Base-by-base conservation (phyloP, 2,797 vertebrate genomes). In the Sebastes nivosus region DNA sequence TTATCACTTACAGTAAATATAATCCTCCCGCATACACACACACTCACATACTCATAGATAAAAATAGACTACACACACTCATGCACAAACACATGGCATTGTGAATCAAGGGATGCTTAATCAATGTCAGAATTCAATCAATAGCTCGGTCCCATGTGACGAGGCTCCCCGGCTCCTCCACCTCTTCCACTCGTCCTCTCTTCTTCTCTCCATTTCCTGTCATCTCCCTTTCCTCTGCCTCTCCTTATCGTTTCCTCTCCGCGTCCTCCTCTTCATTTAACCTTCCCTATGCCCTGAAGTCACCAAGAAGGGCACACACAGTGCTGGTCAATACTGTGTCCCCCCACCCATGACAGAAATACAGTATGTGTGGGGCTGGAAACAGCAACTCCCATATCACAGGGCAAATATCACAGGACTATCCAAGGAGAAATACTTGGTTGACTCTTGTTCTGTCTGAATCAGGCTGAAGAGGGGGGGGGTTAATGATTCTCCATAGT, bases 121-220 rank as follows among this genome's bases (percentile, higher is more conserved):
- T 96, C 96, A 96, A 95, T 94, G 95, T 96, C 95, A 95, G 87
- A 89, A 88, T 90, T 92, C 90, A 94, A 95, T 96, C 95, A 95
- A 96, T 96, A 95, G 83, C 79, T 81, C 18, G 64, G 90, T 95
- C 94, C 94, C 95, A 92, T 93, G 94, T 94, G 94, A 91, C 75
- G 68, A 81, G 82, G 79, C 67, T 84, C 77, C 85, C 83, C 75
- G 38, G 75, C 57, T 79, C 55, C 82, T 75, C 79, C 72, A 69
- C 74, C 73, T 79, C 72, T 71, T 67, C 73, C 73, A 42, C 78
- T 72, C 75, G 46, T 83, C 79, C 68, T 84, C 65, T 82, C 34
- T 76, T 82, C 83, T 73, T 74, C 80, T 64, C 81, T 72, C 68
- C 58, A 12, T 81, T 90, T 91, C 72, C 76, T 87, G 78, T 84